A percentile compares a stretch with the other conserved stretches of the same genome.
Conservation (phyloP, 2,113 vertebrate genomes). For the Tenebrosternarchus preto region DNA sequence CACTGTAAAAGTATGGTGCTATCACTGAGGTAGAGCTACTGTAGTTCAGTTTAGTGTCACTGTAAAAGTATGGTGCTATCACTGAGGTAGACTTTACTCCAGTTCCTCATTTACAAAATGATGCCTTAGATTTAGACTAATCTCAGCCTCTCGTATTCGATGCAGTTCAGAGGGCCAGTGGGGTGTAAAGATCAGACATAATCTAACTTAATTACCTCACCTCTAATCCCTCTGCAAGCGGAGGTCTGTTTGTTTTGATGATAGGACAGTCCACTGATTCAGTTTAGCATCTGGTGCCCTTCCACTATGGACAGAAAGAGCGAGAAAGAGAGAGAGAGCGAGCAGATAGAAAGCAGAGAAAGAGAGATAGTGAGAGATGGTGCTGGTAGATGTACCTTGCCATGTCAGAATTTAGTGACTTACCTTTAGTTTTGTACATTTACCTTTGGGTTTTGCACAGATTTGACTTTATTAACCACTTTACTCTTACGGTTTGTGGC, state of each 20-base stretch:
- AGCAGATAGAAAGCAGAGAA: neutral
- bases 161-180: conserved; percentile 48
- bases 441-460: neutral
- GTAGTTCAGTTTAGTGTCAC: neutral
- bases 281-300: conserved; percentile 21
- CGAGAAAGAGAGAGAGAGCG: neutral
- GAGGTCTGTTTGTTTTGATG: conserved; percentile 52
- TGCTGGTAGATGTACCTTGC: too few species aligned
- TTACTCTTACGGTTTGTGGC: neutral
- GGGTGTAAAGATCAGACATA: conserved; percentile 59
- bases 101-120: conserved; percentile 16
- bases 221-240: conserved; percentile 52
- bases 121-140: conserved; percentile 56
- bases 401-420: too few species aligned
- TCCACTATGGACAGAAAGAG: neutral
- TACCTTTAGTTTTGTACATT: neutral
- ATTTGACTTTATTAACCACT: neutral
- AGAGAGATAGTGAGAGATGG: neutral
- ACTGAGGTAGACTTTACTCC: conserved; percentile 9
- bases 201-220: conserved; percentile 58
- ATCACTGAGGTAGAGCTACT: conserved; percentile 1
- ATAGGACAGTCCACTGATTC: conserved; percentile 28
- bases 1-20: neutral
- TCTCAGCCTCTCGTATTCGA: conserved; percentile 52
- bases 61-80: conserved; percentile 9